These are phyloP conservation scores for Scelioninae gen. 1 DNA, from an alignment of 2,888 invertebrate genomes.

Conservation along the genomic window DNA sequence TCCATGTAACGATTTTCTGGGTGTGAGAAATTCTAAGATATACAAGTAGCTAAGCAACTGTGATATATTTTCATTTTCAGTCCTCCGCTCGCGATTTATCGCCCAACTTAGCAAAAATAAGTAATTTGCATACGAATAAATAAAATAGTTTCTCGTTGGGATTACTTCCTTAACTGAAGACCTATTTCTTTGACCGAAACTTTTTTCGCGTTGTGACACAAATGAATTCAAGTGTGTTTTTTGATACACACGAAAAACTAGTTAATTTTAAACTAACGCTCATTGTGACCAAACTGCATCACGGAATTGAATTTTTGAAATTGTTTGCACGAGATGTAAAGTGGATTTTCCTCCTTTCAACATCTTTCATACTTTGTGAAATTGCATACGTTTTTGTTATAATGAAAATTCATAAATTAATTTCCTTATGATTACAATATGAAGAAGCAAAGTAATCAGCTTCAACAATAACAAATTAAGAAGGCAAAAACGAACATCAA, in stretches of 20 bases:
- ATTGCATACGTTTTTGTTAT: not conserved
- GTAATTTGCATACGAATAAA: conserved; percentile 38
- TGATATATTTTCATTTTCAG: too few relatives aligned
- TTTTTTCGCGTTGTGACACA: not conserved
- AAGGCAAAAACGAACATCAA: too few relatives aligned
- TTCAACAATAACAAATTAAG: too few relatives aligned
- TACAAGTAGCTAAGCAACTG: too few relatives aligned
- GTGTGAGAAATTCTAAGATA: too few relatives aligned
- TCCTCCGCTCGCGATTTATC: conserved; percentile 12
- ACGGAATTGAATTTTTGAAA: conserved; percentile 25
- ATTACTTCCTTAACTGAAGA: conserved; percentile 13
- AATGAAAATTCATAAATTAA: not conserved
- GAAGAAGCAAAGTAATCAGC: too few relatives aligned
- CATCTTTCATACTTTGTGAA: not conserved
- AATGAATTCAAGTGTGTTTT: not conserved
- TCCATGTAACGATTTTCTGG: not conserved
- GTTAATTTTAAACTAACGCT: conserved; percentile 20
- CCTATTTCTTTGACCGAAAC: not conserved
- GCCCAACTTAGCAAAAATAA: conserved; percentile 19
- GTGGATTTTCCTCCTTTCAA: conserved; percentile 3
- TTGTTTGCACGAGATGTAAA: conserved; percentile 13
- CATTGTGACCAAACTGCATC: conserved; percentile 10
- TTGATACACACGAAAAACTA: conserved; percentile 6
- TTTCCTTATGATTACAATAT: not conserved
- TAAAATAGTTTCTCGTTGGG: conserved; percentile 19